A percentile compares a stretch with the other conserved stretches of the same genome.
These are phyloP conservation scores for Gadopsis bispinosus DNA, from an alignment of 2,797 vertebrate genomes.

Conservation along the genomic window DNA sequence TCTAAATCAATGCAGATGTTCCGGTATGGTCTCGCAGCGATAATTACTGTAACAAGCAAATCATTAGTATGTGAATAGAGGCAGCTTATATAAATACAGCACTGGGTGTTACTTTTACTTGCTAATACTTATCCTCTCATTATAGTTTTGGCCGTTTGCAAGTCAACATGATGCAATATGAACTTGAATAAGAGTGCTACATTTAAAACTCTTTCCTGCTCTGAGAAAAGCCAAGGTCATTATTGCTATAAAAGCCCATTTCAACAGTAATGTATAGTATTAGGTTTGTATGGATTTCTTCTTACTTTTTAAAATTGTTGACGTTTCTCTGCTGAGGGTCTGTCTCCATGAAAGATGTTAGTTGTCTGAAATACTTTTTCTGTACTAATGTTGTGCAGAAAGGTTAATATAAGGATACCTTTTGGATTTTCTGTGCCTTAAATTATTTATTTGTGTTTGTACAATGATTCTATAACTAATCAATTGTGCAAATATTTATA, in stretches of 20 bases:
- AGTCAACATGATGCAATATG: conserved; percentile 73
- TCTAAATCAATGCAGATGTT: conserved; percentile 87
- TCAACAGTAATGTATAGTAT: conserved; percentile 48
- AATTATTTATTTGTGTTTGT: neutral
- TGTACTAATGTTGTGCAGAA: conserved; percentile 12
- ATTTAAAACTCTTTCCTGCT: conserved; percentile 59
- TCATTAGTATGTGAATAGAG: conserved; percentile 85
- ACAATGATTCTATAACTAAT: conserved; percentile 13
- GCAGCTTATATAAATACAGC: conserved; percentile 81
- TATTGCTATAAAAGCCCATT: conserved; percentile 70
- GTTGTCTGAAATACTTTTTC: conserved; percentile 27
- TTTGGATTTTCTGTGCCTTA: conserved; percentile 7
- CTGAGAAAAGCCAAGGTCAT: conserved; percentile 68
- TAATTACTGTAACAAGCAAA: conserved; percentile 86
- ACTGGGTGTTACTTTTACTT: conserved; percentile 73
- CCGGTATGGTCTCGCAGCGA: conserved; percentile 78
- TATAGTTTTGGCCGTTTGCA: conserved; percentile 65
- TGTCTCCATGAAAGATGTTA: conserved; percentile 38
- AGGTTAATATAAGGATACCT: conserved; percentile 24
- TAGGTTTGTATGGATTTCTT: conserved; percentile 55
- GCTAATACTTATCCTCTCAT: conserved; percentile 73
- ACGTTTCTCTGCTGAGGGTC: conserved; percentile 46
- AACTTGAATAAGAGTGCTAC: conserved; percentile 58
- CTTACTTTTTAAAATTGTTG: conserved; percentile 37
- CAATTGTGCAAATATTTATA: neutral